Evolutionary conservation across 2,888 invertebrate species (phyloP).

Genomic region (Brachyopa scutellaris): DNA sequence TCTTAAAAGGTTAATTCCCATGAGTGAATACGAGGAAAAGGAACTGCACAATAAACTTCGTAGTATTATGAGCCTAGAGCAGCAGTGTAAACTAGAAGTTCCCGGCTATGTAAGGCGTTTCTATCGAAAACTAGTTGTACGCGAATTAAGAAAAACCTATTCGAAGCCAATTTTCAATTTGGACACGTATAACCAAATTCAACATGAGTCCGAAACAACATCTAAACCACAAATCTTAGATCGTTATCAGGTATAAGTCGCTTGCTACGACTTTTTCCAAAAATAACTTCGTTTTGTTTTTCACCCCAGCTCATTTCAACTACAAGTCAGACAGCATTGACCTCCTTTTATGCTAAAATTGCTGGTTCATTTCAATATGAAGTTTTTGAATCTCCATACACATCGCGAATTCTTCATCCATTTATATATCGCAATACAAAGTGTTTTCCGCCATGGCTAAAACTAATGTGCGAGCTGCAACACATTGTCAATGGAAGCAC

Average conservation of each 20-base stretch:
- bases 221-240: slow-evolving; percentile 77
- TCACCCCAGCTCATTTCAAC: slow-evolving; percentile 75
- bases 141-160: slow-evolving; percentile 84
- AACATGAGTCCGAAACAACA: background rate
- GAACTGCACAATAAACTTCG: slow-evolving; percentile 77
- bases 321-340: slow-evolving; percentile 74
- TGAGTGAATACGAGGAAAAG: slow-evolving; percentile 80
- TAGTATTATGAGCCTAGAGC: slow-evolving; percentile 76
- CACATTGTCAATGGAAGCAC: slow-evolving; percentile 78
- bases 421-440: slow-evolving; percentile 89
- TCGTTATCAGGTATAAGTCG: slow-evolving; percentile 77
- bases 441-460: slow-evolving; percentile 87
- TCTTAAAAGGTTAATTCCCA: slow-evolving; percentile 74
- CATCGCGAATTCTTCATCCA: slow-evolving; percentile 89
- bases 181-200: slow-evolving; percentile 79
- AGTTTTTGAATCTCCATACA: slow-evolving; percentile 87
- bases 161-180: slow-evolving; percentile 84
- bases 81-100: slow-evolving; percentile 76
- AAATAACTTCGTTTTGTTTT: background rate
- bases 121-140: slow-evolving; percentile 84
- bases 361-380: slow-evolving; percentile 83
- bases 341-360: slow-evolving; percentile 82
- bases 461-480: slow-evolving; percentile 83
- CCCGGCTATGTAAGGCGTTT: slow-evolving; percentile 82
- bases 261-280: background rate